phyloP scores from a whole-genome alignment of 2,113 vertebrate species.

The Tangachromis dhanisi region DNA sequence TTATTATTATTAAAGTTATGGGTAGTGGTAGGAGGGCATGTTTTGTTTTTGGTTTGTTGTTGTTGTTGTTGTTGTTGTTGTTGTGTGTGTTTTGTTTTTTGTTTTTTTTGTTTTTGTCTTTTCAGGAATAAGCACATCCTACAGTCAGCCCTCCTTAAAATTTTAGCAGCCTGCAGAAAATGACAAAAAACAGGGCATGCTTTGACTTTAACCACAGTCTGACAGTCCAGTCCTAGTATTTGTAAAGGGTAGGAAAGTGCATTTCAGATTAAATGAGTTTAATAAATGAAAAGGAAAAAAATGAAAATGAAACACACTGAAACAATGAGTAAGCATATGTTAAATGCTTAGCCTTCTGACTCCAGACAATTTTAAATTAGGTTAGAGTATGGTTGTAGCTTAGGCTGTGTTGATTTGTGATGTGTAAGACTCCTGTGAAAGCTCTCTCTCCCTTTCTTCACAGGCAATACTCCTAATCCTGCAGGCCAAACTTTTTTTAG shows the following conservation, averaged over 20 bases:
- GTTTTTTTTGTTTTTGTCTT: background rate
- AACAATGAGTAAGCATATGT: background rate
- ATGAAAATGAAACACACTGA: background rate
- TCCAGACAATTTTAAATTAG: background rate
- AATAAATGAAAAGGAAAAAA: background rate
- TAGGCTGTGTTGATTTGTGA: background rate
- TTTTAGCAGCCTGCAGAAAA: background rate
- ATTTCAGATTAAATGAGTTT: background rate
- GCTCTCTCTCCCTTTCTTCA: background rate
- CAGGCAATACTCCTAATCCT: background rate
- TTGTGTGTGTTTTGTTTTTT: rapidly evolving
- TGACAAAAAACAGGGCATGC: background rate
- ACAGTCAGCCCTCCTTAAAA: background rate
- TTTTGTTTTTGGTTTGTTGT: background rate
- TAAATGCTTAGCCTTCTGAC: background rate
- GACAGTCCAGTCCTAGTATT: background rate
- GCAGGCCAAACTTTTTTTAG: background rate
- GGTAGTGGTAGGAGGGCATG: background rate
- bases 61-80: background rate
- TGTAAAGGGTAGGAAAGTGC: background rate
- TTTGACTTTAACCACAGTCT: background rate
- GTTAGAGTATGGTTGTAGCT: background rate
- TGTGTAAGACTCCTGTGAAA: background rate
- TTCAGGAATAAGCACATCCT: background rate
- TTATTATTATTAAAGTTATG: background rate